phyloP scores from a whole-genome alignment of 2,113 vertebrate species.

The Thymallus thymallus region DNA sequence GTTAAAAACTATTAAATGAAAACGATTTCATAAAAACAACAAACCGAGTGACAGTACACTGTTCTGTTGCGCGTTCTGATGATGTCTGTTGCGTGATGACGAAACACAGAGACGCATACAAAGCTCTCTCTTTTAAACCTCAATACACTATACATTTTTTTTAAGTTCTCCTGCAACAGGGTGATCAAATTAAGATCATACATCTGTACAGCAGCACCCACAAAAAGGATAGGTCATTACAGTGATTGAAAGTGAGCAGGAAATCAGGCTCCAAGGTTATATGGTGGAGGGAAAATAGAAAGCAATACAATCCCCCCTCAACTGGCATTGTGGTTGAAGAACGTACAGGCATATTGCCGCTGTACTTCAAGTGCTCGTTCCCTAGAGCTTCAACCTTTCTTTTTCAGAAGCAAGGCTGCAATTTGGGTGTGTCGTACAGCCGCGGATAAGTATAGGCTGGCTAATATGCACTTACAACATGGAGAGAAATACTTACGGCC shows the following conservation, averaged over 20 bases:
- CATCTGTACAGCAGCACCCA: neutral
- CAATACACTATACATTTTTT: too few species aligned
- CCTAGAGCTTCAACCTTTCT: slow-evolving; percentile 60
- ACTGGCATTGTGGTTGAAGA: too few species aligned
- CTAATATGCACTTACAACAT: slow-evolving; percentile 70
- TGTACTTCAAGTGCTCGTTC: slow-evolving; percentile 47
- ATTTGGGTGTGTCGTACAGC: slow-evolving; percentile 70
- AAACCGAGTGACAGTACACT: too few species aligned
- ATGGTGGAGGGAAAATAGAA: slow-evolving; percentile 39
- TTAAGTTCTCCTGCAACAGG: too few species aligned
- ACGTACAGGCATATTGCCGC: slow-evolving; percentile 42
- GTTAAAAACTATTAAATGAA: too few species aligned
- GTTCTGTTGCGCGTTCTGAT: too few species aligned
- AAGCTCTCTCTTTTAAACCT: too few species aligned
- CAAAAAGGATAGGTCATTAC: slow-evolving; percentile 38
- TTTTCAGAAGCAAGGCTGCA: slow-evolving; percentile 63
- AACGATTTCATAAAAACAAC: too few species aligned
- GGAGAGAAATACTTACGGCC: slow-evolving; percentile 64
- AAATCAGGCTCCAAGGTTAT: slow-evolving; percentile 59
- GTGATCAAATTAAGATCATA: too few species aligned
- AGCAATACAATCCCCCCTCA: slow-evolving; percentile 35
- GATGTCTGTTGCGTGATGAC: too few species aligned
- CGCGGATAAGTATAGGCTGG: slow-evolving; percentile 72
- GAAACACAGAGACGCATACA: too few species aligned
- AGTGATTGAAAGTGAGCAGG: slow-evolving; percentile 28